Evolutionary conservation across 1,140 invertebrate species (phyloP), one percentile per base, ranked within the genome.

Genomic region (Agrypnia vestita): DNA sequence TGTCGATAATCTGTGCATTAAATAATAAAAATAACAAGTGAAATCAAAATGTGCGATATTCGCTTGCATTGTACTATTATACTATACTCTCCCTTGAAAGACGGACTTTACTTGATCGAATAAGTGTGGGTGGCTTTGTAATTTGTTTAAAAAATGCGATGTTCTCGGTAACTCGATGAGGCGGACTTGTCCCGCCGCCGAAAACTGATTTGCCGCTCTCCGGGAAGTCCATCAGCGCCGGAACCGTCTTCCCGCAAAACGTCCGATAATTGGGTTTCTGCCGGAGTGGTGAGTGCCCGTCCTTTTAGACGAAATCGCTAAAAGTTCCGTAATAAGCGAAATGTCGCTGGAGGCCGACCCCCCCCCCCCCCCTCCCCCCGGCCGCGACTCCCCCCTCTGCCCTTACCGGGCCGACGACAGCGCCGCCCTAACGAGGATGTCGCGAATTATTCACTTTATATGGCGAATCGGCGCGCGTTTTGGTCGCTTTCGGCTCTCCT

Each of bases 361-460:
- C 35, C 64, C n/a, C 0, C 17, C 55, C 8, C 43, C 12, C 19
- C 9, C n/a, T n/a, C 9, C 35, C 11, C 6, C 13, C 9, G 4
- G 4, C 11, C 25, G 9, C 35, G 43, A 12, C 15, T 71, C 17
- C 55, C n/a, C 15, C 53, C 64, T 53, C 6, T 6, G 0, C 44
- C 13, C 35, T 8, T 19, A 0, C 15, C n/a, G 35, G 0, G 3
- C n/a, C 53, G 44, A 51, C 7, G 61, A 8, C 43, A 62, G 61
- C 69, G 53, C 59, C 44, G 75, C 76, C 72, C 72, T 82, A 81
- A 81, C 76, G 62, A 83, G 82, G 82, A 83, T 78, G 82, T 75
- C 53, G 72, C 79, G 73, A 83, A 83, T 83, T 83, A 83, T 83
- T 83, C 82, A 83, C 78, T 83, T 83, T 83, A 74, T 53, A 78